These are phyloP conservation scores for Plebejus anna DNA, from an alignment of 2,888 invertebrate species.

Conservation along the genomic window DNA sequence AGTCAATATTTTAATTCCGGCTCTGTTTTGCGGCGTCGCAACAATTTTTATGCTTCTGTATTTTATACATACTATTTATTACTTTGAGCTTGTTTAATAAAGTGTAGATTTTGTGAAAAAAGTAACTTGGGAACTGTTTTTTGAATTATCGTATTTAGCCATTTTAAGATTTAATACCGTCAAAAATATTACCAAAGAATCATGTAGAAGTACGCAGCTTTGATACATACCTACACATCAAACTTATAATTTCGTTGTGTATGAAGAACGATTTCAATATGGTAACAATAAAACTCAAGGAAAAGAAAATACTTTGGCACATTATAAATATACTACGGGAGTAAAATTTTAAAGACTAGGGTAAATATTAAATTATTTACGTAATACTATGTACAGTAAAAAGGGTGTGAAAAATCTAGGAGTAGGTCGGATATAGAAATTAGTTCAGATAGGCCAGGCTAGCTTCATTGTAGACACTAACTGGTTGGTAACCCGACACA, in stretches of 20 bases:
- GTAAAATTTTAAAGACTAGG: constrained; percentile 35
- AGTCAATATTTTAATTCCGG: constrained; percentile 40
- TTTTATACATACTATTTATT: background rate
- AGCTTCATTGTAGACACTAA: background rate
- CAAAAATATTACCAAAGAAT: constrained; percentile 62
- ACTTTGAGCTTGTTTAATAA: background rate
- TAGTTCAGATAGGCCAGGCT: background rate
- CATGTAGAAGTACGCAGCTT: constrained; percentile 35
- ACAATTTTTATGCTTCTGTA: background rate
- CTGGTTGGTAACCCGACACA: background rate
- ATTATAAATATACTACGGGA: constrained; percentile 31
- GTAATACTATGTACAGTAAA: constrained; percentile 36
- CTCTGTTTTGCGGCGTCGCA: constrained; percentile 5
- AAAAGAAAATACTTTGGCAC: constrained; percentile 36
- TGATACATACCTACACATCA: constrained; percentile 34
- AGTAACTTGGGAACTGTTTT: too few relatives aligned
- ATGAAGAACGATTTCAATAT: constrained; percentile 30
- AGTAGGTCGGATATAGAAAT: constrained; percentile 15
- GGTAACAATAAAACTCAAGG: constrained; percentile 2
- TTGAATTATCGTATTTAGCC: background rate
- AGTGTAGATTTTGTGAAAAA: background rate
- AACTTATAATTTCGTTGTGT: constrained; percentile 39
- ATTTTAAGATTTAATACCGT: constrained; percentile 43
- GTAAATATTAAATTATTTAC: constrained; percentile 34
- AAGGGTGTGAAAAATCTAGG: constrained; percentile 34